Evolutionary conservation across 2,888 invertebrate genomes (phyloP), one percentile per base, ranked within the genome.

Genomic region (Willowsia nigromaculata): DNA sequence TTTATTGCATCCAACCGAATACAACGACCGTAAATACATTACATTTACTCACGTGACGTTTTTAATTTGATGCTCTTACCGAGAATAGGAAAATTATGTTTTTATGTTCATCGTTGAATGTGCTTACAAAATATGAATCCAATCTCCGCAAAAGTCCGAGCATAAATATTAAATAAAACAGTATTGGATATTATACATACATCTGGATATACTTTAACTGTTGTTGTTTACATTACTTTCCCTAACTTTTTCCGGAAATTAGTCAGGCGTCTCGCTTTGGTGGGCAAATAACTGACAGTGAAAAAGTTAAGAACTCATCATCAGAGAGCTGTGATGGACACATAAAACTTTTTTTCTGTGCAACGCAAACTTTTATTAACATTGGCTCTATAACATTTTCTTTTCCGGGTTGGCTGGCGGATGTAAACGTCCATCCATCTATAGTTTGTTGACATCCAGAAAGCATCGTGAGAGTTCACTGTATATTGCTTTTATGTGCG

Each of bases 391-490:
- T 9, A 27, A 59, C n/a, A 1, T n/a, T 74, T 74, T 74, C 74
- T 74, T 74, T 74, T 74, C 74, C 74, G 43, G 74, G 74, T 74
- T 68, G 68, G 33, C 11, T 40, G 65, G 7, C 15, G 13, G 13
- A 50, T 62, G 27, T 62, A 33, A 4, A 65, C 65, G n/a, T 1
- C 25, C 13, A 0, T 18, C 5, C 30, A 33, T 65, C 33, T 27
- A 22, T 33, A 74, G 43, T 74, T 74, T 74, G 74, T 74, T 74
- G 74, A 74, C 47, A 43, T 74, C 43, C n/a, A n/a, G 25, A 11
- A 13, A 22, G 5, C n/a, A 18, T 33, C 40, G 5, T 40, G 3
- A n/a, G 47, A 74, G 74, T 47, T 74, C 47, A 74, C 9, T 74
- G 74, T 13, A 15, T 27, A 74, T 74, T 74, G n/a, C 25, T 47